These are phyloP conservation scores for Nannobrachium achirus DNA, from an alignment of 2,113 vertebrate species.

Conservation along the genomic window DNA sequence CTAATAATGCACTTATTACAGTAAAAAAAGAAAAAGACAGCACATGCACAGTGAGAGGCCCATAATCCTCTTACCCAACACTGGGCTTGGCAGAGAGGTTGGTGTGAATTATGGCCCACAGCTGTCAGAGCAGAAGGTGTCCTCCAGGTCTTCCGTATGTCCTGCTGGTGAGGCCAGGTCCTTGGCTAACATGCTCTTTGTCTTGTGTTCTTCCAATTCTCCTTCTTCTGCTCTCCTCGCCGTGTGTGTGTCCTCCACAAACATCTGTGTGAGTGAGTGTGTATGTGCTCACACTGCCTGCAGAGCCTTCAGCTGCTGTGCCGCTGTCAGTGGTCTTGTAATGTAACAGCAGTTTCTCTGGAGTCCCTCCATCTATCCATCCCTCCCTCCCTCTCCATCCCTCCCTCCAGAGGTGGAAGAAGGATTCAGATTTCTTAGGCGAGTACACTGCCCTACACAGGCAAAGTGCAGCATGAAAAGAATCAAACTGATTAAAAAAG, in stretches of 20 bases:
- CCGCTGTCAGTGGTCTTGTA: constrained; percentile 17
- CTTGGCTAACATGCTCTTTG: constrained; percentile 37
- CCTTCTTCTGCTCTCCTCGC: background rate
- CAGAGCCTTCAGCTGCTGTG: constrained; percentile 37
- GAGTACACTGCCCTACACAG: too few species aligned
- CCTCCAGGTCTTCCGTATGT: constrained; percentile 11
- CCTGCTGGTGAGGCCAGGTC: background rate
- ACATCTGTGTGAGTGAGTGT: constrained; percentile 19
- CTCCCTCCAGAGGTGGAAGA: constrained; percentile 7
- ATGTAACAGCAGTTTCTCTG: constrained; percentile 24
- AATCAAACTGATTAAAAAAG: too few species aligned
- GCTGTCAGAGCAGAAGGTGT: constrained; percentile 1
- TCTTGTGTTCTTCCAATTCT: background rate
- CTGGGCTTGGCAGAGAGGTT: constrained; percentile 43
- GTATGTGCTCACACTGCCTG: background rate
- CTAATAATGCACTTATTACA: background rate
- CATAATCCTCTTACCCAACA: constrained; percentile 54
- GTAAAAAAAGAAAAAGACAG: background rate
- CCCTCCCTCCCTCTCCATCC: constrained; percentile 29
- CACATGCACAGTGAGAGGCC: background rate
- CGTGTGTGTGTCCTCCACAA: background rate
- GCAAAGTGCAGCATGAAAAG: too few species aligned
- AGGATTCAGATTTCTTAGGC: too few species aligned
- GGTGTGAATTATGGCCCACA: constrained; percentile 22
- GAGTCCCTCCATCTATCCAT: constrained; percentile 26